Evolutionary conservation across 2,888 invertebrate genomes (phyloP), one percentile per base, ranked within the genome.

Genomic region (Drosophila pegasa): DNA sequence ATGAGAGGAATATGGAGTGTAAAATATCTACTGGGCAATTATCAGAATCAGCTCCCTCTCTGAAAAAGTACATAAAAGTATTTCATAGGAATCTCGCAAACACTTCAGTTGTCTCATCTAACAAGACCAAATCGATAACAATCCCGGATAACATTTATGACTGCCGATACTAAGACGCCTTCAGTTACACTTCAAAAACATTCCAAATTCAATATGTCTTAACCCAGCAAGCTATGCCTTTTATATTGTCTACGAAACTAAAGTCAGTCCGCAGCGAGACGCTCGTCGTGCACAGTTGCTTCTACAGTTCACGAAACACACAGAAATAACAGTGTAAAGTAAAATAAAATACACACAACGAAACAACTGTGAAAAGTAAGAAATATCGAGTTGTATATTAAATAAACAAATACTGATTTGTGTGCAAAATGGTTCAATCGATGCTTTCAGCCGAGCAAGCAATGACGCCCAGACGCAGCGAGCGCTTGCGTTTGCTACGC

Each of bases 381-480:
- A 5, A 8, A 9, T 16, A 16, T 16, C 12, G 12, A 18, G 4
- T 31, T 22, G 6, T 6, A 29, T 40, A 18, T 38, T 38, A 5
- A 8, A 12, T 8, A 27, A 5, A 12, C 12, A 18, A 1, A 10
- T n/a, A 20, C 14, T 8, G 1, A 54, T 29, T 54, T 29, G 6
- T 10, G 25, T 25, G 43, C n/a, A 16, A 43, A 16, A 40, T 40
- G 40, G 10, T 43, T 41, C 5, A 51, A 37, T 27, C n/a, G 16
- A 8, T 18, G 51, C 37, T 51, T 51, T 8, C 51, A 51, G 50
- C 12, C 0, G 9, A 2, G 14, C 9, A 8, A 38, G 10, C 2
- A 25, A 66, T 66, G 45, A 2, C 41, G 20, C 47, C 40, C 2
- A 54, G 74, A 43, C 72, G 72, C 16, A 72, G 74, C 18, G 45